Evolutionary conservation across 2,888 invertebrate genomes (phyloP), one percentile per base, ranked within the genome.

Genomic region (Tyria jacobaeae): DNA sequence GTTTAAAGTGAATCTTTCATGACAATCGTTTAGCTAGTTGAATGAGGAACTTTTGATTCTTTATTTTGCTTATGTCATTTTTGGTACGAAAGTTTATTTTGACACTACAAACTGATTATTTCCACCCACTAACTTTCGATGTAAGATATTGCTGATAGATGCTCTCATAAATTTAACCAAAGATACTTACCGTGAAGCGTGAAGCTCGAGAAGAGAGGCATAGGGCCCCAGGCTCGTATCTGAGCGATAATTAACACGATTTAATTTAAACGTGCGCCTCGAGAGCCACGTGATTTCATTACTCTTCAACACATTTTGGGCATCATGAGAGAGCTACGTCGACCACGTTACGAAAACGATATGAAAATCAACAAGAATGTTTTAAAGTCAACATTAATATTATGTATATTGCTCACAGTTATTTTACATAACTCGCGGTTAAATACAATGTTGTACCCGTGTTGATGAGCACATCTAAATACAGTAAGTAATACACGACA

Each of bases 231-330:
- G 70, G 76, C 79, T 69, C 79, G 74, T 80, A 82, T 82, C 65
- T 75, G 75, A 78, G 79, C 81, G 76, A 85, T 90, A 90, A 89
- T 90, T 90, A 87, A 81, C 79, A 79, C 85, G 88, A 91, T 91
- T 89, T 86, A 86, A 92, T 90, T 90, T 89, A 73, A 80, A 83
- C 83, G 83, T 83, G 78, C 80, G 80, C 83, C 78, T 73, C 83
- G 78, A 82, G 88, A 85, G 86, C 89, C 88, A 82, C 86, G 82
- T 89, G 89, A 92, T 91, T 89, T 76, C 84, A 89, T 91, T 91
- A 89, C 80, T 79, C 80, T 80, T 80, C 81, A 87, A 84, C 87
- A 87, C 86, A 84, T 86, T 87, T 88, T 79, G 78, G 80, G 76
- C 60, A 64, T 60, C 66, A 66, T 76, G 63, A 76, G 62, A 58